Percentiles rank a stretch among this genome's conserved stretches.
Evolutionary conservation across 2,888 invertebrate genomes (phyloP).

Genomic region (Globia sparganii): DNA sequence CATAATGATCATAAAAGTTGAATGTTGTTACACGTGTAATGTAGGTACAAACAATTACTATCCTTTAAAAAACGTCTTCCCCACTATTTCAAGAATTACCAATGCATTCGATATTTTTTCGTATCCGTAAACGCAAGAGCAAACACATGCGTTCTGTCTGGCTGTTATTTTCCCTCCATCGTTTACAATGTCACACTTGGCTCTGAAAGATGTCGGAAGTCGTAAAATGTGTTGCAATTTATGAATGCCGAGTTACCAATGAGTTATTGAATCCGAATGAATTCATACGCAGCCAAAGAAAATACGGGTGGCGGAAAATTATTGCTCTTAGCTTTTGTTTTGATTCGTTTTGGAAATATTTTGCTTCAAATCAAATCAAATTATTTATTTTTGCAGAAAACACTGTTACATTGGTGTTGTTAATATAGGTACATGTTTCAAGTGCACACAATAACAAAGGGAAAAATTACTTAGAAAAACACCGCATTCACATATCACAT

Average conservation of each 20-base stretch:
- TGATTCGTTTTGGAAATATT: slow-evolving; percentile 6
- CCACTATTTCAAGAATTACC: neutral
- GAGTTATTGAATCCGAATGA: slow-evolving; percentile 55
- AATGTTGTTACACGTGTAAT: neutral
- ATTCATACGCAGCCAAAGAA: slow-evolving; percentile 37
- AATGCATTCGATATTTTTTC: neutral
- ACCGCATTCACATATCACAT: neutral
- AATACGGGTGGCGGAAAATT: slow-evolving; percentile 29
- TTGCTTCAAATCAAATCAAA: no score
- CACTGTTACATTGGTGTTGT: no score
- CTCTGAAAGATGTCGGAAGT: slow-evolving; percentile 53
- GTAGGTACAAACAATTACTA: neutral
- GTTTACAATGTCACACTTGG: slow-evolving; percentile 46
- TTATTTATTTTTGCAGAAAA: no score
- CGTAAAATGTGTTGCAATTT: slow-evolving; percentile 56
- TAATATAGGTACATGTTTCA: no score
- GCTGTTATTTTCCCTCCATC: slow-evolving; percentile 24
- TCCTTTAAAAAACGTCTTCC: neutral
- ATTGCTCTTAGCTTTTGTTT: slow-evolving; percentile 37
- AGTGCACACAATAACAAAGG: neutral
- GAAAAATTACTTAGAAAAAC: neutral
- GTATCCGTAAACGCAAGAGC: neutral
- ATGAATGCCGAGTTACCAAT: slow-evolving; percentile 52
- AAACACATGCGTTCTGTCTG: slow-evolving; percentile 33
- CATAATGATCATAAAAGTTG: no score